Conservation (phyloP, 2,113 vertebrate species). For the Mormyrus iriodes region DNA sequence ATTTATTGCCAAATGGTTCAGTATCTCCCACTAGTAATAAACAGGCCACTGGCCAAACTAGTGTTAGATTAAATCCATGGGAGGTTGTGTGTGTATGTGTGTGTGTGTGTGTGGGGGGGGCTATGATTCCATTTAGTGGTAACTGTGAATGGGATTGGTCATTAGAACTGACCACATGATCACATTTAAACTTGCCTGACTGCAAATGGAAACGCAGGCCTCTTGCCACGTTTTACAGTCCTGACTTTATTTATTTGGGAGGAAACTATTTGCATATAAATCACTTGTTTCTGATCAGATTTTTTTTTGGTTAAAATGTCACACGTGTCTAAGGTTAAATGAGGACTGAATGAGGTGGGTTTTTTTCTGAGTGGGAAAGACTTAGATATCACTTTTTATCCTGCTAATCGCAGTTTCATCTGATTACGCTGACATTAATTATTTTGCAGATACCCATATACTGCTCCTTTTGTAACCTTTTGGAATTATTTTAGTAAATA, state of each 20-base stretch:
- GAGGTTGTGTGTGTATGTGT: neutral
- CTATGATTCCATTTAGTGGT: neutral
- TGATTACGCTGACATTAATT: neutral
- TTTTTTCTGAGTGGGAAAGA: neutral
- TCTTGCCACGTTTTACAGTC: neutral
- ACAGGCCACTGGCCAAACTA: neutral
- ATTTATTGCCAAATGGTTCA: neutral
- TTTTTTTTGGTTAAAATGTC: neutral
- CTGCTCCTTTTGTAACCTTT: neutral
- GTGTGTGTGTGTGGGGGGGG: neutral
- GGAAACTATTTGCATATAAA: neutral
- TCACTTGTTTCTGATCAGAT: neutral
- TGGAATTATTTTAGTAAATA: neutral
- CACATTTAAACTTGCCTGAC: neutral
- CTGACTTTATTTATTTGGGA: neutral
- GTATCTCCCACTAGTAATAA: neutral
- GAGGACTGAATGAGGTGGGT: neutral
- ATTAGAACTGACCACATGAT: conserved; percentile 5
- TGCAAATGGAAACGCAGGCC: neutral
- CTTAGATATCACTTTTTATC: neutral
- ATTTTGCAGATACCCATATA: neutral
- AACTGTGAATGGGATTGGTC: neutral
- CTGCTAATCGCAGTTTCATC: neutral
- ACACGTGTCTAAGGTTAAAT: neutral
- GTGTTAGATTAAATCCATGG: conserved; percentile 5